A percentile compares a stretch with the other conserved stretches of the same genome.
Evolutionary conservation across 2,113 vertebrate species (phyloP).

Genomic region (Mesocricetus auratus): DNA sequence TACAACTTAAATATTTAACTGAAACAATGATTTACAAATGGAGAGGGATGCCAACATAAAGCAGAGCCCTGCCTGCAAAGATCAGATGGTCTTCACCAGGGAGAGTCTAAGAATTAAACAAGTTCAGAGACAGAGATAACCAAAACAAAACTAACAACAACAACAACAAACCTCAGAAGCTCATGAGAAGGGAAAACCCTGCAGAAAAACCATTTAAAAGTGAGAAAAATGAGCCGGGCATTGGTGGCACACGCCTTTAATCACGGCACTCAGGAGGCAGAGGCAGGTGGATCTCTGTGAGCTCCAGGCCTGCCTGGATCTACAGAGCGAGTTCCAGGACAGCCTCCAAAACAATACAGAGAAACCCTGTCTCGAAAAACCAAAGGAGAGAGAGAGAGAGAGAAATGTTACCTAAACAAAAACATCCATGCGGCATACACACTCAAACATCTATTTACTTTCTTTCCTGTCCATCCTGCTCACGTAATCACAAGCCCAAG

Average conservation of each 20-base stretch:
- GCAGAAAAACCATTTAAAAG: constrained; percentile 57
- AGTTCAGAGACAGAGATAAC: neutral
- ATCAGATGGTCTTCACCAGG: constrained; percentile 7
- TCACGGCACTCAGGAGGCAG: no score
- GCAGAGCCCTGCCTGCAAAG: constrained; percentile 4
- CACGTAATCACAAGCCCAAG: neutral
- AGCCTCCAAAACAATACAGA: no score
- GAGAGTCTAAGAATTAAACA: constrained; percentile 35
- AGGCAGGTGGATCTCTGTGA: no score
- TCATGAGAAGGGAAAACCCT: neutral
- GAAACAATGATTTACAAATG: neutral
- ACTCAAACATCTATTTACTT: neutral
- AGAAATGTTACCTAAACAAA: constrained; percentile 19
- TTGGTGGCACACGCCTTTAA: no score
- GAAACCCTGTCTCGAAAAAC: no score
- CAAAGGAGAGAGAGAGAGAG: no score
- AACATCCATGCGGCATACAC: neutral
- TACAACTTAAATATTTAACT: neutral
- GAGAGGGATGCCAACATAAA: constrained; percentile 10
- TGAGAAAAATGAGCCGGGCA: neutral
- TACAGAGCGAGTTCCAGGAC: no score
- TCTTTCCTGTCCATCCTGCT: neutral
- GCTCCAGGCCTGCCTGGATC: no score
- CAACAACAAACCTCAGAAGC: neutral
- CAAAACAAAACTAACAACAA: neutral